These are phyloP conservation scores for Prunella strophiata DNA, from an alignment of 2,797 vertebrate species.

Conservation along the genomic window DNA sequence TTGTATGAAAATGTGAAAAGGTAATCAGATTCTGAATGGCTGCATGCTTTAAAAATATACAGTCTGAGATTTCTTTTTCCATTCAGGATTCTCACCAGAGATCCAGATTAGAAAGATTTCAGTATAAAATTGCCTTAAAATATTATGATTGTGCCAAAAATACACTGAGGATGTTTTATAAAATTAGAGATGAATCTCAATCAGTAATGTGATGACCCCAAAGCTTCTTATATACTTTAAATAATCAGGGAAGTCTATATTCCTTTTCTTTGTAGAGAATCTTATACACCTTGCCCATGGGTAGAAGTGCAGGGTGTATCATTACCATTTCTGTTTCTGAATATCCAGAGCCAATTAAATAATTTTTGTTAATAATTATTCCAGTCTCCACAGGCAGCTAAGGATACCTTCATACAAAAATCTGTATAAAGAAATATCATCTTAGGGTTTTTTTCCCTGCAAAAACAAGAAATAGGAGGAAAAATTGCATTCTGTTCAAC, in stretches of 20 bases:
- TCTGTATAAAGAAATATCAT: not conserved
- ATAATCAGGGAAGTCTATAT: conserved; percentile 23
- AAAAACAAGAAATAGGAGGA: not conserved
- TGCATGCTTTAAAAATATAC: conserved; percentile 72
- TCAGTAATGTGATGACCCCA: conserved; percentile 1
- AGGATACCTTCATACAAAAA: not conserved
- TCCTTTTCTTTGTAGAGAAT: conserved; percentile 19
- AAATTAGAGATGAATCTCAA: conserved; percentile 18
- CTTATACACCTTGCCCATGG: not conserved
- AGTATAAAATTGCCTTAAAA: conserved; percentile 36
- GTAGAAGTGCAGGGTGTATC: not conserved
- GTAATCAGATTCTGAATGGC: conserved; percentile 79
- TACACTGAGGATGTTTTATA: not conserved
- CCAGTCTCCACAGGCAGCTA: not conserved
- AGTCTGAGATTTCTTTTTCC: conserved; percentile 55
- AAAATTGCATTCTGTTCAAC: not conserved
- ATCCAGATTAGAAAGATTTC: conserved; percentile 60
- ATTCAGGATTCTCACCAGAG: conserved; percentile 45
- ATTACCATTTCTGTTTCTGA: conserved; percentile 30
- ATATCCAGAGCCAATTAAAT: conserved; percentile 37
- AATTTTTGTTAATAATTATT: conserved; percentile 54
- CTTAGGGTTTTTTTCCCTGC: fast-evolving
- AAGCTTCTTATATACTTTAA: conserved; percentile 33
- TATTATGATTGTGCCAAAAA: not conserved
- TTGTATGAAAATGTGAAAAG: conserved; percentile 81